Evolutionary conservation across 2,797 vertebrate genomes (phyloP).

Genomic region (Anas flavirostris): DNA sequence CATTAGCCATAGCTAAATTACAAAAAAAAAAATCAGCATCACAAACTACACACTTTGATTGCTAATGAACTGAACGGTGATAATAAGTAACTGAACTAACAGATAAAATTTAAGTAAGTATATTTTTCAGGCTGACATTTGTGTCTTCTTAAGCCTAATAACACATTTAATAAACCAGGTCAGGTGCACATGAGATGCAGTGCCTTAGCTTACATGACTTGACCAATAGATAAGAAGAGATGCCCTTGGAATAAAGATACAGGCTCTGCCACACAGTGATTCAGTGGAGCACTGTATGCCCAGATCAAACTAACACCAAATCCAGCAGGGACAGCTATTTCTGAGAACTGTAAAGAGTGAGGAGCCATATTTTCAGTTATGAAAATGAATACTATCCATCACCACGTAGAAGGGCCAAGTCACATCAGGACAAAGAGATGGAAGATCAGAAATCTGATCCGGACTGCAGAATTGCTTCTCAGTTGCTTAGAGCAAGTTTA

Average conservation of each 20-base stretch:
- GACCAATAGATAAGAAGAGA: background rate
- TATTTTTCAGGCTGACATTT: background rate
- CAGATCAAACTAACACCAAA: background rate
- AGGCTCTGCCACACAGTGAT: background rate
- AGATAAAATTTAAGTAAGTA: background rate
- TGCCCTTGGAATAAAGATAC: background rate
- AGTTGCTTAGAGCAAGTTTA: background rate
- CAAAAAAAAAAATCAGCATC: background rate
- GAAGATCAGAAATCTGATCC: background rate
- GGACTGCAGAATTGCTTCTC: background rate
- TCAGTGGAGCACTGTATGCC: too few relatives aligned
- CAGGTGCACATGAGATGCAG: background rate
- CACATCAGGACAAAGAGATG: background rate
- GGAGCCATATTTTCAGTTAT: background rate
- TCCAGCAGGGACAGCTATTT: background rate
- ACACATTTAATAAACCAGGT: background rate
- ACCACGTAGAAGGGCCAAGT: background rate
- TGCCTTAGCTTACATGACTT: background rate
- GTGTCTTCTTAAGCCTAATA: background rate
- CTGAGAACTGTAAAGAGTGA: background rate
- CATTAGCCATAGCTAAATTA: background rate
- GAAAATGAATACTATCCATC: background rate
- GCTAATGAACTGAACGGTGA: background rate
- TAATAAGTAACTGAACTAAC: background rate
- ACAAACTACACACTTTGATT: background rate